These are phyloP conservation scores for Acrocephalus scirpaceus DNA, from an alignment of 2,797 vertebrate species.

Conservation along the genomic window DNA sequence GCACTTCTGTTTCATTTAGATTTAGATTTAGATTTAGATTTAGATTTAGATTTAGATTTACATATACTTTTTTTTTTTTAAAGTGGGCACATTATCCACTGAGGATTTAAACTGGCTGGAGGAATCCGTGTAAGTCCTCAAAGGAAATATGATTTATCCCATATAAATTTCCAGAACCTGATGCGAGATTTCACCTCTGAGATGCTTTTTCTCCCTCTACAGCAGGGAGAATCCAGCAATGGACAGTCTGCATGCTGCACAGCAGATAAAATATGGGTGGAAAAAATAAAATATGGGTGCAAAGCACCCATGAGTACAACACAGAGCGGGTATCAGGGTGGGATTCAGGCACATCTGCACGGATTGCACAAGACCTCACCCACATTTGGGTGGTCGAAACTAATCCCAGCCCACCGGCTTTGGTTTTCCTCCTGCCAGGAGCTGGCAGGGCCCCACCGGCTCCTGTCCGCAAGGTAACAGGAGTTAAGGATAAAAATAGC, in stretches of 20 bases:
- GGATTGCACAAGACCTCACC: neutral
- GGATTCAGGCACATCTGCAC: fast-evolving
- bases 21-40: neutral
- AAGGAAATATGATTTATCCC: neutral
- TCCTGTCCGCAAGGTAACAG: neutral
- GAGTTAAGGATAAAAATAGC: slow-evolving; percentile 62
- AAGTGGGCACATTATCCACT: neutral
- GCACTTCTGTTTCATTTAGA: neutral
- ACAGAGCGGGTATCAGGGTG: neutral
- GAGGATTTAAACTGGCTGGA: neutral
- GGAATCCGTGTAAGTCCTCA: neutral
- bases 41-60: too few species aligned
- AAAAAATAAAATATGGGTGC: neutral
- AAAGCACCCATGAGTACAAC: fast-evolving
- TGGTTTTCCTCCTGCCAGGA: neutral
- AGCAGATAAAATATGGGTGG: neutral
- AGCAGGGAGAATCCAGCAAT: neutral
- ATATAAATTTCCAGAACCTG: neutral
- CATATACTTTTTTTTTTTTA: neutral
- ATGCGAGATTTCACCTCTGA: neutral
- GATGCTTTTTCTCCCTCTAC: neutral
- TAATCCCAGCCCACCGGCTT: neutral
- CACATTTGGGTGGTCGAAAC: neutral
- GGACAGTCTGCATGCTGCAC: neutral
- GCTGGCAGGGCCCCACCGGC: neutral